Percentiles rank a stretch among this genome's conserved stretches.
Evolutionary conservation across 2,888 invertebrate species (phyloP).

Genomic region (Cacoxenus indagator): DNA sequence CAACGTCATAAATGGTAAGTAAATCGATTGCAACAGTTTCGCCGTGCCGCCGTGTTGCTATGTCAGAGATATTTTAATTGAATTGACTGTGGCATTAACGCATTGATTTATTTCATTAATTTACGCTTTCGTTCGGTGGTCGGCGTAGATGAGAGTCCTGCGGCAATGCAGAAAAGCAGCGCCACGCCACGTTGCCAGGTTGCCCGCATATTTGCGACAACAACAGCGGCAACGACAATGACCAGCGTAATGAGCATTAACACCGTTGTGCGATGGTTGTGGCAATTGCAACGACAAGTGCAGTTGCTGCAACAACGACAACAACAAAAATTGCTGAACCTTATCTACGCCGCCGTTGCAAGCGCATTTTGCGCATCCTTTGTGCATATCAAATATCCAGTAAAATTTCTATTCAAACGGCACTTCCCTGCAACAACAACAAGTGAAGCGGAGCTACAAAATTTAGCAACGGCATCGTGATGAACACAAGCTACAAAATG

Average conservation of each 20-base stretch:
- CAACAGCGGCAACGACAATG: constrained; percentile 41
- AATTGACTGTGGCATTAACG: neutral
- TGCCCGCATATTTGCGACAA: constrained; percentile 38
- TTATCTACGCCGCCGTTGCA: neutral
- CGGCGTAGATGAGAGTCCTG: constrained; percentile 64
- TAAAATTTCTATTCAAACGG: constrained; percentile 28
- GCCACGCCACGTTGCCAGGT: constrained; percentile 28
- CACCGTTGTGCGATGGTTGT: constrained; percentile 52
- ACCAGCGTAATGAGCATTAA: constrained; percentile 21
- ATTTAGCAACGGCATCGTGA: neutral
- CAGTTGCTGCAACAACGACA: too few species aligned
- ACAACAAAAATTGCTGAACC: neutral
- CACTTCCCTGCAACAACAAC: constrained; percentile 9
- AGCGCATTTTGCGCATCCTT: constrained; percentile 26
- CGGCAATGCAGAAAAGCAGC: constrained; percentile 67
- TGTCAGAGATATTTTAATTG: too few species aligned
- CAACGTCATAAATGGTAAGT: constrained; percentile 88
- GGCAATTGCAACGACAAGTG: neutral
- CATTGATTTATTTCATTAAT: constrained; percentile 11
- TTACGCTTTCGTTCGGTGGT: neutral
- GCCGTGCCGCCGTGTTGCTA: too few species aligned
- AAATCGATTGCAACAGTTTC: neutral
- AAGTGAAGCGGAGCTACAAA: neutral
- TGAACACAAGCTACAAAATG: neutral
- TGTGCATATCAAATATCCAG: constrained; percentile 55